Percentiles rank a stretch among this genome's conserved stretches.
Conservation (phyloP, 2,888 invertebrate species). For the Alloplasta piceator region DNA sequence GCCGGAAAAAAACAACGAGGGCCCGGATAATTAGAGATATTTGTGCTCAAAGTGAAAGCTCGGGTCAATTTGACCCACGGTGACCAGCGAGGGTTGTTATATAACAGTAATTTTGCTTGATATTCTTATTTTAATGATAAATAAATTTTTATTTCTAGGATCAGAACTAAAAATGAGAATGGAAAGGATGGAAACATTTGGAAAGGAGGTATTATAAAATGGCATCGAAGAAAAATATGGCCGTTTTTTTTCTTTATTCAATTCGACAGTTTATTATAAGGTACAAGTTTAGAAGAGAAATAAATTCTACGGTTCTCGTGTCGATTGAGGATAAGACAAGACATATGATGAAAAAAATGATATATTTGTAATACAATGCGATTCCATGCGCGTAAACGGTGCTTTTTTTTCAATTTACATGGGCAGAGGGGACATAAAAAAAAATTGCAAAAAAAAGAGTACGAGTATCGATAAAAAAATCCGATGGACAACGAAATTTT, state of each 20-base stretch:
- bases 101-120: too few relatives aligned
- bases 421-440: too few relatives aligned
- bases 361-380: not conserved
- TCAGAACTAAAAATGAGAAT: too few relatives aligned
- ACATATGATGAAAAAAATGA: not conserved
- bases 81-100: too few relatives aligned
- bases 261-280: conserved; percentile 2
- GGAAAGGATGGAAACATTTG: not conserved
- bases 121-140: too few relatives aligned
- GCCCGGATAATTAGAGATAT: too few relatives aligned
- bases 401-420: not conserved
- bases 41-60: too few relatives aligned
- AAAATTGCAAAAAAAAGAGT: too few relatives aligned
- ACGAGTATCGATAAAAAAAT: too few relatives aligned
- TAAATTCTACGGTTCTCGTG: not conserved
- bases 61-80: too few relatives aligned
- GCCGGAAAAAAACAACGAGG: too few relatives aligned
- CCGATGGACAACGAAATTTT: not conserved
- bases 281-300: conserved; percentile 2
- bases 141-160: too few relatives aligned
- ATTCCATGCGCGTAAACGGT: not conserved
- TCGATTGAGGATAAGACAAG: not conserved
- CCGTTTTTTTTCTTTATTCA: not conserved
- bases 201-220: not conserved
- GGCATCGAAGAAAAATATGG: not conserved